Conservation (phyloP, 2,888 invertebrate species). For the Tipula unca region DNA sequence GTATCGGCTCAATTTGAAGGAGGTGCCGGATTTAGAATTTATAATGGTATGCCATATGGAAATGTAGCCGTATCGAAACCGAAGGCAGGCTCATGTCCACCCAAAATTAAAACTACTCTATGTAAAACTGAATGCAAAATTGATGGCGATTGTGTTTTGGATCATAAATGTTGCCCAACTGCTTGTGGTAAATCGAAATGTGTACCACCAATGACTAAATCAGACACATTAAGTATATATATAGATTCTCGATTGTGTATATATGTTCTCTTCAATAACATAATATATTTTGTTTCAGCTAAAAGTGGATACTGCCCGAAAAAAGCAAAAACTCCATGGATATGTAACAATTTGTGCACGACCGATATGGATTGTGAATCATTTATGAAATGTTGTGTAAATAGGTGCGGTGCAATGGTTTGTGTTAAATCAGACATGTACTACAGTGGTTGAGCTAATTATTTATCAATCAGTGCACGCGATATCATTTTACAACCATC, state of each 20-base stretch:
- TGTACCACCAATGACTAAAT: constrained; percentile 42
- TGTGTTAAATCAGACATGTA: constrained; percentile 31
- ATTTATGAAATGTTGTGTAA: constrained; percentile 47
- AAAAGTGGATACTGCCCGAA: constrained; percentile 48
- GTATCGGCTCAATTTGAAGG: neutral
- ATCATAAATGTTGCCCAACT: constrained; percentile 42
- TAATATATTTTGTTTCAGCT: constrained; percentile 33
- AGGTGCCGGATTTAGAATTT: neutral
- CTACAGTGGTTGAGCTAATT: neutral
- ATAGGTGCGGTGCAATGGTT: constrained; percentile 48
- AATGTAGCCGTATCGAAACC: neutral
- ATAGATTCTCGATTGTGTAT: neutral
- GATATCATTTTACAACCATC: neutral
- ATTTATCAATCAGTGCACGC: neutral
- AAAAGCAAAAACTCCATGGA: constrained; percentile 46
- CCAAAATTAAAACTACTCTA: neutral
- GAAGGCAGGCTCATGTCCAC: neutral
- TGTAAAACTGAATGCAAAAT: neutral
- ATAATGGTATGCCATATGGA: neutral
- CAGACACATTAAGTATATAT: constrained; percentile 25
- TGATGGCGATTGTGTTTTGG: neutral
- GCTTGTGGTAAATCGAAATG: constrained; percentile 45
- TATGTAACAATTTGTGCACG: constrained; percentile 48
- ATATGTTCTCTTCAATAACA: neutral
- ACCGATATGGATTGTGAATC: constrained; percentile 48